These are phyloP conservation scores for Bombus waltoni DNA, from an alignment of 1,140 invertebrate genomes.

Conservation along the genomic window DNA sequence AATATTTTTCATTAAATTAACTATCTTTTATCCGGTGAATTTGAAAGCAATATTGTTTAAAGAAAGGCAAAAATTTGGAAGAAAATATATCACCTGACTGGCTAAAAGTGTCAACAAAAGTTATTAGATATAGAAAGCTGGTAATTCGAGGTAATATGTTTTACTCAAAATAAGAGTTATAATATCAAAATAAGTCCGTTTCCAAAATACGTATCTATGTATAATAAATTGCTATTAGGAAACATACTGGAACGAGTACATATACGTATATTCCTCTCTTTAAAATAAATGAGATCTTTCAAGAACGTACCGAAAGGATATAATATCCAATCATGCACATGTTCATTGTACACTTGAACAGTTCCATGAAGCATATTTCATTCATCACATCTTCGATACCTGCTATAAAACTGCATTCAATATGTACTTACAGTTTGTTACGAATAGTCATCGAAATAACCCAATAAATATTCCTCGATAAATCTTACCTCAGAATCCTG, in stretches of 20 bases:
- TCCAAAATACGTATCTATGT: too few species aligned
- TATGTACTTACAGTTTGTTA: background rate
- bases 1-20: background rate
- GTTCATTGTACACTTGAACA: conserved; percentile 71
- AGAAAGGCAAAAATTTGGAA: background rate
- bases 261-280: too few species aligned
- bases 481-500: conserved; percentile 57
- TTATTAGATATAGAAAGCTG: too few species aligned
- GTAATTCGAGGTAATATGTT: too few species aligned
- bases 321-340: conserved; percentile 76
- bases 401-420: conserved; percentile 66
- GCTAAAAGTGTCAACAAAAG: too few species aligned
- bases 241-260: too few species aligned
- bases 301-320: conserved; percentile 67
- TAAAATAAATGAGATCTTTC: background rate
- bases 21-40: too few species aligned
- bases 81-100: background rate
- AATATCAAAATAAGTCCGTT: too few species aligned
- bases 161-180: too few species aligned
- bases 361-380: conserved; percentile 71
- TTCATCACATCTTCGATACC: conserved; percentile 68
- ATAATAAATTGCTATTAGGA: too few species aligned
- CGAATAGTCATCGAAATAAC: too few species aligned
- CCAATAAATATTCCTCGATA: background rate
- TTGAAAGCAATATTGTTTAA: background rate